Evolutionary conservation across 2,797 vertebrate species (phyloP).

Genomic region (Lateolabrax maculatus): DNA sequence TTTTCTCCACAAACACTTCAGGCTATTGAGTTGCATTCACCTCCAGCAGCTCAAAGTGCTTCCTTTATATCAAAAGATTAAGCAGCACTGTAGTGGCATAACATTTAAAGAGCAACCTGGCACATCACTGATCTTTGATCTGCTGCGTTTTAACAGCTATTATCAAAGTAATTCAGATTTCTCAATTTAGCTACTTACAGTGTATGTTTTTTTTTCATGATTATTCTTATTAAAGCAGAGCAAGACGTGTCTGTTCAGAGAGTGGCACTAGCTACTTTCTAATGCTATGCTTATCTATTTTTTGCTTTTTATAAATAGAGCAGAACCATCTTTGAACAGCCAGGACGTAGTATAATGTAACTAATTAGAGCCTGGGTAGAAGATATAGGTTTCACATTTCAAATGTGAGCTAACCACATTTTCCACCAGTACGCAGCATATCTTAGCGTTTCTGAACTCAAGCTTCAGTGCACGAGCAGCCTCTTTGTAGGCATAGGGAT

Average conservation of each 20-base stretch:
- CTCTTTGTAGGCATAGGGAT: neutral
- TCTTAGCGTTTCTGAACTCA: neutral
- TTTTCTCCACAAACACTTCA: slow-evolving; percentile 3
- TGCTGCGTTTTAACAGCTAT: slow-evolving; percentile 14
- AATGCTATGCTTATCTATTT: neutral
- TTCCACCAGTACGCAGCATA: neutral
- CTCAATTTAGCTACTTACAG: slow-evolving; percentile 6
- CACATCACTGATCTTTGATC: slow-evolving; percentile 12
- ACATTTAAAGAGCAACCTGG: slow-evolving; percentile 22
- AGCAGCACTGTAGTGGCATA: neutral
- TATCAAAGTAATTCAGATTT: slow-evolving; percentile 40
- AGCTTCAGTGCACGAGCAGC: neutral
- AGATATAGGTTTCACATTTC: neutral
- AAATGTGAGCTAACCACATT: too few relatives aligned
- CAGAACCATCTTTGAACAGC: slow-evolving; percentile 6
- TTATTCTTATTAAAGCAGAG: slow-evolving; percentile 15
- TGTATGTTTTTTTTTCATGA: slow-evolving; percentile 2
- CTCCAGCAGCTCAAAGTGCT: slow-evolving; percentile 10
- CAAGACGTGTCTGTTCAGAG: slow-evolving; percentile 11
- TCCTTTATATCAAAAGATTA: slow-evolving; percentile 3
- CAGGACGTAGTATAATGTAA: neutral
- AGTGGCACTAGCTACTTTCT: neutral
- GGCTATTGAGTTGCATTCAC: slow-evolving; percentile 3
- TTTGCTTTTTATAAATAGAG: slow-evolving; percentile 31
- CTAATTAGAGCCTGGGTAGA: neutral